Conservation (phyloP, 2,113 vertebrate species). For the Anthoscopus minutus region DNA sequence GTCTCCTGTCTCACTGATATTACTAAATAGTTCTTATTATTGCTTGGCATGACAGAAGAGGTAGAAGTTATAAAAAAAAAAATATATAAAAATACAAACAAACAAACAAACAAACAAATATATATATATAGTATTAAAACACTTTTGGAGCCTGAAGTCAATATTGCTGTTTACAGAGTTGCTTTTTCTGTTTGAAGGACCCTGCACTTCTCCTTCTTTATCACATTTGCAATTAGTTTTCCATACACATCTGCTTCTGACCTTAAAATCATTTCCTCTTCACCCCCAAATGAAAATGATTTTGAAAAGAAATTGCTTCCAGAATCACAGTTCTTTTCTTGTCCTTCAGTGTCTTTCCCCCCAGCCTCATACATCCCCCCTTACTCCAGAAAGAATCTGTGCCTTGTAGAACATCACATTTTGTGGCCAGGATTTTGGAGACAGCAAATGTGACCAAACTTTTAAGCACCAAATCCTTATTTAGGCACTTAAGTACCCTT, state of each 20-base stretch:
- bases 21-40: neutral
- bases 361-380: neutral
- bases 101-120: too few relatives aligned
- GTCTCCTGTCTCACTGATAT: neutral
- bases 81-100: too few relatives aligned
- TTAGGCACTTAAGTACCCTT: neutral
- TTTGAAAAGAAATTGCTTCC: neutral
- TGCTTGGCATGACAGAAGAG: neutral
- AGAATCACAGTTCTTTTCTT: neutral
- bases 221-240: conserved; percentile 17
- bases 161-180: neutral
- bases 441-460: neutral
- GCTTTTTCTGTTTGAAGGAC: neutral
- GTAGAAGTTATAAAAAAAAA: neutral
- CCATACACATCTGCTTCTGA: neutral
- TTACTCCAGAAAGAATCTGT: neutral
- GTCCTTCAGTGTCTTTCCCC: neutral
- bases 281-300: neutral
- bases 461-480: neutral
- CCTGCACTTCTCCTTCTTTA: neutral
- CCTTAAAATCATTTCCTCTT: neutral
- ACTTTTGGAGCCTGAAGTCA: neutral
- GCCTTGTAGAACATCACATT: neutral
- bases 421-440: neutral
- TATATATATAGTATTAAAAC: neutral